Evolutionary conservation across 2,113 vertebrate genomes (phyloP).

Genomic region (Mastomys natalensis): DNA sequence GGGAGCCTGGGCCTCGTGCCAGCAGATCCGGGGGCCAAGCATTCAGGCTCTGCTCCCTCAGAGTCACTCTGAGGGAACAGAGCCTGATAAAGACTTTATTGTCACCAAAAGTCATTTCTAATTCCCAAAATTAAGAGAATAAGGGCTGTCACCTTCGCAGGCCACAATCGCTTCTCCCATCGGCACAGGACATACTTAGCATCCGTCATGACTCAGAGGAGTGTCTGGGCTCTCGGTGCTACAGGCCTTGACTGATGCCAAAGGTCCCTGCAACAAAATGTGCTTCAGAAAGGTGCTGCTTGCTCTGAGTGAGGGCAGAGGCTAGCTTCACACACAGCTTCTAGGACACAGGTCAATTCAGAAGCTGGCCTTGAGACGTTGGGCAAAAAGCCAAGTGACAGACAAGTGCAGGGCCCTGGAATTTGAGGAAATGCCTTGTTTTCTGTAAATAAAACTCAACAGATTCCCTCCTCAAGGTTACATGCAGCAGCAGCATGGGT

Average conservation of each 20-base stretch:
- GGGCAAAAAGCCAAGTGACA: not conserved
- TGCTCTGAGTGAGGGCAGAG: not conserved
- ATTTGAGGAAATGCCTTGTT: not conserved
- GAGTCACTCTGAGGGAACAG: not conserved
- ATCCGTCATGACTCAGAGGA: constrained; percentile 74
- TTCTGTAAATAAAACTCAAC: not conserved
- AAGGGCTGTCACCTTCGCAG: constrained; percentile 86
- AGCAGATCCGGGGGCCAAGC: not conserved
- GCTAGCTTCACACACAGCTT: not conserved
- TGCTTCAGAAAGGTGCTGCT: not conserved
- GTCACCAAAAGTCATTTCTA: constrained; percentile 57
- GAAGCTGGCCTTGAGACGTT: not conserved
- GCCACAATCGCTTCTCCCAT: constrained; percentile 87
- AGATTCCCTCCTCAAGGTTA: not conserved
- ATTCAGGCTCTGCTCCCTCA: constrained; percentile 6
- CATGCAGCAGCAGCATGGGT: not conserved
- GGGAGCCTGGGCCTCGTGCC: not conserved
- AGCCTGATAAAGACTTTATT: constrained; percentile 60
- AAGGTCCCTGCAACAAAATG: constrained; percentile 59
- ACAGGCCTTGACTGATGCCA: not conserved
- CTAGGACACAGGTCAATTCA: not conserved
- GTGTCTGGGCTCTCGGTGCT: not conserved
- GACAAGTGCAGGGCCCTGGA: not conserved
- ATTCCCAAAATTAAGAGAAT: not conserved
- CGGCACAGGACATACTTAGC: constrained; percentile 84